Conservation (phyloP, 2,888 invertebrate genomes). For the Diarsia brunnea region DNA sequence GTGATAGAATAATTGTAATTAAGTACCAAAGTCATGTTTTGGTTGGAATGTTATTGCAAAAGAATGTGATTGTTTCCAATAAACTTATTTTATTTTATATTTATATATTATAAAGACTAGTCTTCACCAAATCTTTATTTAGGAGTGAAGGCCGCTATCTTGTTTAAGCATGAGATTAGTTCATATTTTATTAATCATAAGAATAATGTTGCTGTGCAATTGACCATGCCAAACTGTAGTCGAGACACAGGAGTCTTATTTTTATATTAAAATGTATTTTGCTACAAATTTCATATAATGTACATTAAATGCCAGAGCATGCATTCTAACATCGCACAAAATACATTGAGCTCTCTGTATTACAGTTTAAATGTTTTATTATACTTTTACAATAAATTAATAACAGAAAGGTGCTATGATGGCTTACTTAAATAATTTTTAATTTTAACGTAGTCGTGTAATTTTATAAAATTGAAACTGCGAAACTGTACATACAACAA, state of each 20-base stretch:
- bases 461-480: conserved; percentile 65
- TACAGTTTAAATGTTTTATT: conserved; percentile 60
- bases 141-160: conserved; percentile 71
- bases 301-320: conserved; percentile 51
- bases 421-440: conserved; percentile 83
- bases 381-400: conserved; percentile 65
- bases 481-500: conserved; percentile 76
- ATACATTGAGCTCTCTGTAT: conserved; percentile 68
- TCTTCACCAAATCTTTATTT: conserved; percentile 76
- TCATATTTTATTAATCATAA: conserved; percentile 61
- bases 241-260: conserved; percentile 67
- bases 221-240: conserved; percentile 70
- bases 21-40: conserved; percentile 67
- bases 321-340: conserved; percentile 50
- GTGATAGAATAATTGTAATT: conserved; percentile 57
- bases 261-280: conserved; percentile 70
- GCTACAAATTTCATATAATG: conserved; percentile 60
- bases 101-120: conserved; percentile 66
- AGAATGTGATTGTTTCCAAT: conserved; percentile 65
- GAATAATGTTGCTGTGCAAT: conserved; percentile 72
- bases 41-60: conserved; percentile 57
- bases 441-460: conserved; percentile 64
- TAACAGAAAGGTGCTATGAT: conserved; percentile 85
- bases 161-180: conserved; percentile 61
- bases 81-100: conserved; percentile 51